phyloP scores from a whole-genome alignment of 2,113 vertebrate species.

The Pandion haliaetus region DNA sequence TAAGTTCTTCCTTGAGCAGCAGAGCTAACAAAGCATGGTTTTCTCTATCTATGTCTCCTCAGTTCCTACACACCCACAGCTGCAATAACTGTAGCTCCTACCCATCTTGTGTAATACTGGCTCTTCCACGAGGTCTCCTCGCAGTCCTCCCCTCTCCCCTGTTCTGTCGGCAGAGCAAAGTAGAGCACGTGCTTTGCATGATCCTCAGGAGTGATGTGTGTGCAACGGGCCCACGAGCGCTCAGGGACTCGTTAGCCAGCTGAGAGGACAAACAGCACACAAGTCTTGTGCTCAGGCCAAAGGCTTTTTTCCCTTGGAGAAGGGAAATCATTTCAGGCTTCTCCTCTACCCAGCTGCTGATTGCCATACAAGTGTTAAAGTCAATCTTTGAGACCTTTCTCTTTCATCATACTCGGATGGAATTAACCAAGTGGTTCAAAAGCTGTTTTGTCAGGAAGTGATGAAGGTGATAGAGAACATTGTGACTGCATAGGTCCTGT shows the following conservation, averaged over 20 bases:
- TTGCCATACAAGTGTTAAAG: not conserved
- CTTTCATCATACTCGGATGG: not conserved
- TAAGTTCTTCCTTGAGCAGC: not conserved
- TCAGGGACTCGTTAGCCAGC: no score
- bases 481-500: not conserved
- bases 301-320: not conserved
- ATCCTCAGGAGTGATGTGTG: fast-evolving
- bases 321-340: not conserved
- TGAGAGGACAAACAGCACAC: not conserved
- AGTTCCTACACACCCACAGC: fast-evolving
- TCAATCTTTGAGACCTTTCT: not conserved
- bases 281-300: not conserved
- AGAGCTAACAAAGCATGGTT: fast-evolving
- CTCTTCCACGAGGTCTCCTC: fast-evolving
- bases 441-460: not conserved
- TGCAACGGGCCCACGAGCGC: fast-evolving
- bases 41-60: fast-evolving
- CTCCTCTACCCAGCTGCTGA: not conserved
- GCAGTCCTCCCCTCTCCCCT: not conserved
- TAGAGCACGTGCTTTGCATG: not conserved
- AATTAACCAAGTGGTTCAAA: not conserved
- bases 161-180: not conserved
- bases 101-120: not conserved
- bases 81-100: not conserved
- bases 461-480: not conserved